phyloP scores from a whole-genome alignment of 2,797 vertebrate species.

The Myiothlypis coronata region DNA sequence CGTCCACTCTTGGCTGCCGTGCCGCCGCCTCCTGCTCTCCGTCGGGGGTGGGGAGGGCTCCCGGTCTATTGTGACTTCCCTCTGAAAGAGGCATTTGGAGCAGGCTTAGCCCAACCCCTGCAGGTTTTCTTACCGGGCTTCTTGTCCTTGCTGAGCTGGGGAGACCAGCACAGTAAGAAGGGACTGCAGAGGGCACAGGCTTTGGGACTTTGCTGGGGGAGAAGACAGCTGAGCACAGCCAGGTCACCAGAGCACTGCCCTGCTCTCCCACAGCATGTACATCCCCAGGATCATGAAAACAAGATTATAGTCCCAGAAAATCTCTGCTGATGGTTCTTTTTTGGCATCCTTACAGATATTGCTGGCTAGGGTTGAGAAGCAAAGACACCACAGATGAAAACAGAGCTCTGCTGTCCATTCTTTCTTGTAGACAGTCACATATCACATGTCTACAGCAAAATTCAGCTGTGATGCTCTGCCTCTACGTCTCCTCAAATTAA shows the following conservation, averaged over 20 bases:
- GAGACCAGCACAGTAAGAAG: not conserved
- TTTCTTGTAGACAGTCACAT: not conserved
- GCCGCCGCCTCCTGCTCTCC: constrained; percentile 78
- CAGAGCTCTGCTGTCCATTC: not conserved
- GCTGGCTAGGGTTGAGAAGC: not conserved
- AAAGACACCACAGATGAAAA: not conserved
- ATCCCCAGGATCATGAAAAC: not conserved
- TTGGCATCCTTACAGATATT: not conserved
- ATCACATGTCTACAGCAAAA: not conserved
- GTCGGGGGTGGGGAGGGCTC: constrained; percentile 79
- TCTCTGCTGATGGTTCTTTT: not conserved
- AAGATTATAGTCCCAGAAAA: not conserved
- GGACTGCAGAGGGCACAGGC: not conserved
- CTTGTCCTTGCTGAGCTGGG: not conserved
- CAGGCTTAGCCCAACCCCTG: constrained; percentile 32
- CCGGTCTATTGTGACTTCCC: constrained; percentile 77
- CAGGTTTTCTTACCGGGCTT: not conserved
- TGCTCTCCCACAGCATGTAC: not conserved
- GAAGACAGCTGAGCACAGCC: not conserved
- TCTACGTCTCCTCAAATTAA: not conserved
- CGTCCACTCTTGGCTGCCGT: constrained; percentile 60
- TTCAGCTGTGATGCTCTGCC: not conserved
- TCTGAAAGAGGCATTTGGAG: constrained; percentile 59
- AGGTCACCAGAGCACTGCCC: not conserved
- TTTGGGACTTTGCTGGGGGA: not conserved